Percentiles rank a stretch among this genome's conserved stretches.
Conservation (phyloP, 53 echinoderm and acorn worm species). For the Zoroaster sp. region DNA sequence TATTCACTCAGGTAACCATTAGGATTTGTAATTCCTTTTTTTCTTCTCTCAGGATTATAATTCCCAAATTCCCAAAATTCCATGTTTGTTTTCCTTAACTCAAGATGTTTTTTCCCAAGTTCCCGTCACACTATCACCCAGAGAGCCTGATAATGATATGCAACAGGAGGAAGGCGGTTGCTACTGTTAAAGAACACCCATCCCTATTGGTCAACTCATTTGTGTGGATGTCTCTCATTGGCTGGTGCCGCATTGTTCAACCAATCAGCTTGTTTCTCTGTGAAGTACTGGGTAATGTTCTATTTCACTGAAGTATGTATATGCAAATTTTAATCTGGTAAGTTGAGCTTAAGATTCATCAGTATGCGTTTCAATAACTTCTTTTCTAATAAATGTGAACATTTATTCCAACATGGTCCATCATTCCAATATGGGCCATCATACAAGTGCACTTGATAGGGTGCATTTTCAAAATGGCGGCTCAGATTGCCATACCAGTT, state of each 20-base stretch:
- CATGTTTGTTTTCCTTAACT: conserved; percentile 66
- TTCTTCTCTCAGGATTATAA: background rate
- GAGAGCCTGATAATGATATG: conserved; percentile 82
- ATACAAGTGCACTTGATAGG: conserved; percentile 41
- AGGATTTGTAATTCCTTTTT: background rate
- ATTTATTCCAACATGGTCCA: conserved; percentile 22
- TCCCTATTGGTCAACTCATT: conserved; percentile 35
- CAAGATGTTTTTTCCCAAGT: conserved; percentile 41
- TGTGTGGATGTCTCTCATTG: conserved; percentile 50
- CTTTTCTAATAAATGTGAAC: background rate
- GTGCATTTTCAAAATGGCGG: conserved; percentile 27
- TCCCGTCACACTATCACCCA: conserved; percentile 85
- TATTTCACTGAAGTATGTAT: conserved; percentile 43
- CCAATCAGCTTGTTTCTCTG: conserved; percentile 56
- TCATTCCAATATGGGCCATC: conserved; percentile 31
- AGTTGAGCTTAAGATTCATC: background rate
- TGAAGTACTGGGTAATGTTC: conserved; percentile 52
- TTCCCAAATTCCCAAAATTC: background rate
- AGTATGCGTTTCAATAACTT: conserved; percentile 10
- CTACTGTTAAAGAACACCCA: conserved; percentile 74
- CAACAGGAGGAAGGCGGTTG: conserved; percentile 86
- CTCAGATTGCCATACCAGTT: background rate
- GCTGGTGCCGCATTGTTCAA: conserved; percentile 54
- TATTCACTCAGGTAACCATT: background rate
- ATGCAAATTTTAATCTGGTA: conserved; percentile 43